Percentiles rank a stretch among this genome's conserved stretches.
These are phyloP conservation scores for Aethina tumida DNA, from an alignment of 1,140 invertebrate species.

Conservation along the genomic window DNA sequence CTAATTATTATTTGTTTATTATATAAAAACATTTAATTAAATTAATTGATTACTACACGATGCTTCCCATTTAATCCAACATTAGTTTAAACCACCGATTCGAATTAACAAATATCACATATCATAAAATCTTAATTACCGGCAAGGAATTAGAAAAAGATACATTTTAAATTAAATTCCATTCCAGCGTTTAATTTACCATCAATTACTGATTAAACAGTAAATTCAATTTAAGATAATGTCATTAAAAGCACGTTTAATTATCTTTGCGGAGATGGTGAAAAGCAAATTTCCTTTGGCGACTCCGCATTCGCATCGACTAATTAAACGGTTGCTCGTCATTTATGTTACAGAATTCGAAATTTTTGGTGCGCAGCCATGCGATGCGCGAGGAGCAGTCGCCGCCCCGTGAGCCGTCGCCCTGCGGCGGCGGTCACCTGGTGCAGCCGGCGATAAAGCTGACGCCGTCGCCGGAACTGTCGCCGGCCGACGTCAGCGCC, in stretches of 20 bases:
- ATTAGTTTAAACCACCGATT: no score
- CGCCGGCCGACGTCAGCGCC: conserved; percentile 20
- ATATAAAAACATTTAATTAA: no score
- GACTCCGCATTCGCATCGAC: neutral
- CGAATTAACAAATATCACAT: no score
- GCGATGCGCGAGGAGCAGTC: conserved; percentile 80
- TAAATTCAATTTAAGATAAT: neutral
- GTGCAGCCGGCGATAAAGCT: conserved; percentile 28
- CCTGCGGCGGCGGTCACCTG: conserved; percentile 24
- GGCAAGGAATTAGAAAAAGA: no score
- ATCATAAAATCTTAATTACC: no score
- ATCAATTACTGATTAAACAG: neutral
- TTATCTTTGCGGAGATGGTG: neutral
- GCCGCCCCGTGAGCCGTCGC: conserved; percentile 62
- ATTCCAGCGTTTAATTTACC: no score
- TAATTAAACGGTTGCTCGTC: conserved; percentile 1
- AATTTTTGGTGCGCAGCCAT: conserved; percentile 77
- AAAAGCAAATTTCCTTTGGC: conserved; percentile 4
- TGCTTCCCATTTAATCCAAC: no score
- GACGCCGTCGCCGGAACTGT: conserved; percentile 28
- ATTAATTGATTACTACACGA: no score
- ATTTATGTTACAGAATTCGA: conserved; percentile 51
- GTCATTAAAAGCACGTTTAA: conserved; percentile 5
- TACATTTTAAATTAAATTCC: no score
- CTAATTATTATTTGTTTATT: no score